These are phyloP conservation scores for Miichthys miiuy DNA, from an alignment of 2,797 vertebrate species.

Conservation along the genomic window DNA sequence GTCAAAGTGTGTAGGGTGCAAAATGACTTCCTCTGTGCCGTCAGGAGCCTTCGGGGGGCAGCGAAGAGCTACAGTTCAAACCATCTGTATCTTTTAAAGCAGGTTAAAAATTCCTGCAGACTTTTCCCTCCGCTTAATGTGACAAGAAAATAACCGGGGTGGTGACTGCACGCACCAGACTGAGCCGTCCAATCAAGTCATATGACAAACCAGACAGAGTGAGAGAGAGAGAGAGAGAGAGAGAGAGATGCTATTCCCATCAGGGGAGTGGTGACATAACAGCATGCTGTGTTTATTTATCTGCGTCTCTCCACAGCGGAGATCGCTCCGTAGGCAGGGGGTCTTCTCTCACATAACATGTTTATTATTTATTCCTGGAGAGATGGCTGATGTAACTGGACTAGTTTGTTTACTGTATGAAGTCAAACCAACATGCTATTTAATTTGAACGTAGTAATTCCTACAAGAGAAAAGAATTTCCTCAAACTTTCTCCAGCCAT, in stretches of 20 bases:
- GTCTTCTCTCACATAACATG: conserved; percentile 46
- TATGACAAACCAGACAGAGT: conserved; percentile 1
- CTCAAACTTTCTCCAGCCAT: not conserved
- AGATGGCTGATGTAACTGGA: conserved; percentile 42
- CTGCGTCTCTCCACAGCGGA: conserved; percentile 17
- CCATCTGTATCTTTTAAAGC: not conserved
- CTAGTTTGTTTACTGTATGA: conserved; percentile 39
- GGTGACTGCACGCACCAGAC: conserved; percentile 13
- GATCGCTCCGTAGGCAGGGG: not conserved
- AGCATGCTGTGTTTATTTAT: conserved; percentile 63
- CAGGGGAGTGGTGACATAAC: conserved; percentile 61
- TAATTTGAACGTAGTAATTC: not conserved
- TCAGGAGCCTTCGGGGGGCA: conserved; percentile 60
- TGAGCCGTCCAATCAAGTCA: conserved; percentile 23
- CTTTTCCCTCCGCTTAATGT: not conserved
- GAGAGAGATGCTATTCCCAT: conserved; percentile 39
- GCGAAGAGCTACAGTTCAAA: conserved; percentile 16
- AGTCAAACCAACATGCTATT: not conserved
- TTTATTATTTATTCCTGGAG: conserved; percentile 57
- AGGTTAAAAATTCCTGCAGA: conserved; percentile 7
- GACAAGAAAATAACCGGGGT: conserved; percentile 24
- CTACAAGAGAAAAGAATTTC: conserved; percentile 1
- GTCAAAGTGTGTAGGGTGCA: not conserved
- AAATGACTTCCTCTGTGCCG: not conserved
- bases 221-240: not conserved